Conservation (phyloP, 2,797 vertebrate genomes). For the Labeo calbasu region DNA sequence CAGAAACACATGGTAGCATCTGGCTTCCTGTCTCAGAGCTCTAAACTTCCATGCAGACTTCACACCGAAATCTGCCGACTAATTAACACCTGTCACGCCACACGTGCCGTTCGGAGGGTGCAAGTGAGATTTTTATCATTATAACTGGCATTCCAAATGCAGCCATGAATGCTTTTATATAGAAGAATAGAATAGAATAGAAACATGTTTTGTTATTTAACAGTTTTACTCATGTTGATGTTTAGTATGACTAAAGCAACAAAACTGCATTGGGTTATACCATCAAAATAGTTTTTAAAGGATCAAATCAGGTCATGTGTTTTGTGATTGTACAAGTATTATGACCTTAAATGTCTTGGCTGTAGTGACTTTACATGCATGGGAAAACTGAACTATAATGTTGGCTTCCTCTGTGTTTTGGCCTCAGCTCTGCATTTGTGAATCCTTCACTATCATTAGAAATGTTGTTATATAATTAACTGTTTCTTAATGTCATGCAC, state of each 20-base stretch:
- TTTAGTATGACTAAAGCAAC: not conserved
- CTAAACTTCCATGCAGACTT: slow-evolving; percentile 31
- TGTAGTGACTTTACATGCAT: not conserved
- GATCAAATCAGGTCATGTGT: not conserved
- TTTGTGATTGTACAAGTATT: not conserved
- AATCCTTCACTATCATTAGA: slow-evolving; percentile 31
- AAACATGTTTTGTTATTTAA: not conserved
- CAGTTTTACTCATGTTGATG: not conserved
- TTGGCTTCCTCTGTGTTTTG: not conserved
- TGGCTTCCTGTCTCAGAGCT: slow-evolving; percentile 39
- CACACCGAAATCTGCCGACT: slow-evolving; percentile 31
- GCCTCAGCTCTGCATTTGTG: not conserved
- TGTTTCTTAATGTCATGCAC: slow-evolving; percentile 26
- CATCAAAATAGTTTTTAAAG: not conserved
- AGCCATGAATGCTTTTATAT: not conserved
- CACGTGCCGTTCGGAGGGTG: not conserved
- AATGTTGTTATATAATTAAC: slow-evolving; percentile 38
- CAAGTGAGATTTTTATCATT: slow-evolving; percentile 28
- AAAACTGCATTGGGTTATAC: not conserved
- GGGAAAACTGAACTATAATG: not conserved
- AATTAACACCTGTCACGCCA: slow-evolving; percentile 54
- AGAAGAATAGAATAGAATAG: not conserved
- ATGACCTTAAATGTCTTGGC: not conserved
- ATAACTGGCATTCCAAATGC: not conserved
- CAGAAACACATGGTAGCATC: slow-evolving; percentile 36